Evolutionary conservation across 2,888 invertebrate species (phyloP).

Genomic region (Apodemia mormo): DNA sequence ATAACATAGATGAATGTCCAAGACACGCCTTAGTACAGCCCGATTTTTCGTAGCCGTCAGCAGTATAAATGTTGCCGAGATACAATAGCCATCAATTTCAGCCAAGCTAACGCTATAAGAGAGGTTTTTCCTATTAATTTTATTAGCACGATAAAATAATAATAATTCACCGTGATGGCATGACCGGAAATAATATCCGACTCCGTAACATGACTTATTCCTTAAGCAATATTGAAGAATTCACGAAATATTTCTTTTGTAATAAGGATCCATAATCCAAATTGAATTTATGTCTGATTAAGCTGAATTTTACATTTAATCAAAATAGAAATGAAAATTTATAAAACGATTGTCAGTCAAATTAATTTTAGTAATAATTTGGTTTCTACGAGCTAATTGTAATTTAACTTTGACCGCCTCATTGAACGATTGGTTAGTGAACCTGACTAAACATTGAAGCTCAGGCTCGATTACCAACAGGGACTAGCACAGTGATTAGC

Average conservation of each 20-base stretch:
- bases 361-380: too few species aligned
- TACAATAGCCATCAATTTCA: conserved; percentile 40
- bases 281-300: conserved; percentile 58
- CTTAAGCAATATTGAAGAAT: conserved; percentile 67
- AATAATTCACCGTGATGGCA: conserved; percentile 67
- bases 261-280: conserved; percentile 50
- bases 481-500: too few species aligned
- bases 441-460: too few species aligned
- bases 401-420: too few species aligned
- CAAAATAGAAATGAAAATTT: conserved; percentile 41
- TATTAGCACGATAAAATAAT: conserved; percentile 62
- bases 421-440: too few species aligned
- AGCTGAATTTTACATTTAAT: conserved; percentile 67
- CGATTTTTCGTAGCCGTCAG: conserved; percentile 10
- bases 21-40: conserved; percentile 10
- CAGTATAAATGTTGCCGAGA: conserved; percentile 28
- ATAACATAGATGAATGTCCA: conserved; percentile 23
- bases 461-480: too few species aligned
- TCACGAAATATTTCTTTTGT: conserved; percentile 62
- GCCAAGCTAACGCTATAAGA: conserved; percentile 41
- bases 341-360: neutral
- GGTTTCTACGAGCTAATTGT: too few species aligned
- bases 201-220: conserved; percentile 55
- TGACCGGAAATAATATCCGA: conserved; percentile 74
- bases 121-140: conserved; percentile 43